Percentiles rank a stretch among this genome's conserved stretches.
These are phyloP conservation scores for Macropus fuliginosus DNA, from an alignment of 2,797 vertebrate species.

Conservation along the genomic window DNA sequence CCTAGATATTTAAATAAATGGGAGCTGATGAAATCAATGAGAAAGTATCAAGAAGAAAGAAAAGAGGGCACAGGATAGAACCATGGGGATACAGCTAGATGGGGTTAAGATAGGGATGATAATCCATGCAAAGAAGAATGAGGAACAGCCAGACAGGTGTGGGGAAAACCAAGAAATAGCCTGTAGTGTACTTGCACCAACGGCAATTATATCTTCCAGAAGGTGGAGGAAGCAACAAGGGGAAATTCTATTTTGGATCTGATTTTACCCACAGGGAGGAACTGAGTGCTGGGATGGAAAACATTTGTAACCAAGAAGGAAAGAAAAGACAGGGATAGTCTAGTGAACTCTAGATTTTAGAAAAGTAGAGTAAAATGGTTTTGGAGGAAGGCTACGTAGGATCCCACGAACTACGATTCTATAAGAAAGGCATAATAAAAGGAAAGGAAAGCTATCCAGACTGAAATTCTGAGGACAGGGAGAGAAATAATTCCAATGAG, in stretches of 20 bases:
- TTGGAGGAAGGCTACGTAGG: background rate
- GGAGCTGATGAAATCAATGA: background rate
- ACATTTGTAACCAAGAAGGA: background rate
- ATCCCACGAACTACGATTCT: background rate
- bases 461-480: background rate
- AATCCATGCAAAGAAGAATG: background rate
- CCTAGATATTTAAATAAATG: background rate
- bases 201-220: background rate
- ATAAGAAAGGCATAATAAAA: background rate
- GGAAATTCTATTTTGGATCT: background rate
- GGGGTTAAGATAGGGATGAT: background rate
- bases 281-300: background rate
- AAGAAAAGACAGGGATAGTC: background rate
- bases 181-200: background rate
- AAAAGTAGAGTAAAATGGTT: background rate
- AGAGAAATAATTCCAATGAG: background rate
- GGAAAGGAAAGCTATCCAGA: background rate
- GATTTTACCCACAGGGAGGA: background rate
- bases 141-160: background rate
- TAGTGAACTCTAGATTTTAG: background rate
- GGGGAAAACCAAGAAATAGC: background rate
- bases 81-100: background rate
- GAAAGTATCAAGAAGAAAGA: background rate
- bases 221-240: background rate
- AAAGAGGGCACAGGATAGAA: background rate